These are phyloP conservation scores for Acanthopagrus latus DNA, from an alignment of 2,797 vertebrate species.

Conservation along the genomic window DNA sequence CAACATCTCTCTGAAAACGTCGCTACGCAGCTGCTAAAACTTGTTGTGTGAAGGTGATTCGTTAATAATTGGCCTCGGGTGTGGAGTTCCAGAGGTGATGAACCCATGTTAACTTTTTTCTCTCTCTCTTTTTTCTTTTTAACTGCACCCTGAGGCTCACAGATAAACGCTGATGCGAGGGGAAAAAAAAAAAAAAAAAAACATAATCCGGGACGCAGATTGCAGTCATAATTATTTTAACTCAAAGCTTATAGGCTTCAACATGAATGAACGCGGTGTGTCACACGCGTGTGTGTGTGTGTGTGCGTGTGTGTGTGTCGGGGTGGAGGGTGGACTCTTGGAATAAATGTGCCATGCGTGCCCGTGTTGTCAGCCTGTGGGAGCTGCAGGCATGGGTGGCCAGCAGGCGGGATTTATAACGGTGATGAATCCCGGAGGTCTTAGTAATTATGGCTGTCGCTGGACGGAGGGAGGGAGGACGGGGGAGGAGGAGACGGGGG, in stretches of 20 bases:
- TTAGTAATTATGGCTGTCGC: conserved; percentile 84
- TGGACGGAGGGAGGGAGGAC: conserved; percentile 56
- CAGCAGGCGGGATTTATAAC: conserved; percentile 84
- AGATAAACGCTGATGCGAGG: conserved; percentile 45
- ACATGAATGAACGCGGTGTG: conserved; percentile 54
- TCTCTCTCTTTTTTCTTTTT: neutral
- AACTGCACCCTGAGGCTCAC: conserved; percentile 38
- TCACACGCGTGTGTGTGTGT: conserved; percentile 26
- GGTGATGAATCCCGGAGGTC: conserved; percentile 84
- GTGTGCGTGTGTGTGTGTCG: neutral
- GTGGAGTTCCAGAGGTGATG: conserved; percentile 36
- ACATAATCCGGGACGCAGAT: conserved; percentile 48
- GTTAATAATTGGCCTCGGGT: conserved; percentile 34
- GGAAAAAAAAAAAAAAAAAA: too few relatives aligned
- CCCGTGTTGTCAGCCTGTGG: conserved; percentile 68
- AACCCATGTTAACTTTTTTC: conserved; percentile 41
- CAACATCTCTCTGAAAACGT: neutral
- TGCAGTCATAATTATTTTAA: conserved; percentile 60
- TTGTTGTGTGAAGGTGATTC: conserved; percentile 32
- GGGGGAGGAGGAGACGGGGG: conserved; percentile 2
- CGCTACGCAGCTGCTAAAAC: neutral
- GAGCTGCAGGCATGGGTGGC: conserved; percentile 75
- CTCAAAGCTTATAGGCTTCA: conserved; percentile 55
- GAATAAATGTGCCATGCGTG: conserved; percentile 67
- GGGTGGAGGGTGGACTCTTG: conserved; percentile 4